Base-by-base conservation (phyloP, 1,140 invertebrate genomes). In the Zaprionus vittiger region DNA sequence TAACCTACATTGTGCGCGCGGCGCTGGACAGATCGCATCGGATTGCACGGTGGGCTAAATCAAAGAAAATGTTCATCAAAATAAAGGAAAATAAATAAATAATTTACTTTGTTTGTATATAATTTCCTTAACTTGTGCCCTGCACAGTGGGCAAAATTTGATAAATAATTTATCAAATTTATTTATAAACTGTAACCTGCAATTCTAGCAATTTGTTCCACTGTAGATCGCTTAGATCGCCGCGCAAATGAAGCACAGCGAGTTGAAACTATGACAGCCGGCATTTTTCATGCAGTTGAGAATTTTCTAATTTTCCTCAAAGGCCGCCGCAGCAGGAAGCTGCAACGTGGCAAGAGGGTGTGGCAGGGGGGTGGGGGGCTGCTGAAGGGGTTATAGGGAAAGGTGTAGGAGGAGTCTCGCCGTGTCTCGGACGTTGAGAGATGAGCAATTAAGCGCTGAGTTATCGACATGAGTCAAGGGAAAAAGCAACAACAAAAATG, bases 401-500 rank as follows among this genome's bases (percentile, higher is more conserved):
- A 47, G 38, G 22, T 20, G 56, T 41, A 24, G 68, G 47, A 56
- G 54, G 31, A 34, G 31, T 34, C 31, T 34, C 9, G 14, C 20
- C 28, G 4, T 12, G 54, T 28, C 4, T 56, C 7, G 22, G 54
- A 87, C 85, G 78, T 90, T 87, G 83, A 87, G 79, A 81, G 81
- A 89, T 87, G 83, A 87, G 86, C 86, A 91, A 91, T 91, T 91
- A 91, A 83, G 80, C 75, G 67, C 73, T 80, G 86, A 91, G 82
- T 91, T 91, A 91, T 91, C 82, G 87, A 87, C 86, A 86, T 72
- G 73, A 66, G 66, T 81, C 71, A 54, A 63, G 57, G 65, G 60
- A 70, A 65, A 68, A 67, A 31, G 49, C 37, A 70, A 62, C 38
- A 61, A 17, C n/a, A 17, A 11, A 41, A 14, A 71, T 31, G 20